A percentile compares a stretch with the other conserved stretches of the same genome.
Evolutionary conservation across 37 sponge, comb jelly and placozoan genomes (phyloP).

Genomic region (Axinella damicornis): DNA sequence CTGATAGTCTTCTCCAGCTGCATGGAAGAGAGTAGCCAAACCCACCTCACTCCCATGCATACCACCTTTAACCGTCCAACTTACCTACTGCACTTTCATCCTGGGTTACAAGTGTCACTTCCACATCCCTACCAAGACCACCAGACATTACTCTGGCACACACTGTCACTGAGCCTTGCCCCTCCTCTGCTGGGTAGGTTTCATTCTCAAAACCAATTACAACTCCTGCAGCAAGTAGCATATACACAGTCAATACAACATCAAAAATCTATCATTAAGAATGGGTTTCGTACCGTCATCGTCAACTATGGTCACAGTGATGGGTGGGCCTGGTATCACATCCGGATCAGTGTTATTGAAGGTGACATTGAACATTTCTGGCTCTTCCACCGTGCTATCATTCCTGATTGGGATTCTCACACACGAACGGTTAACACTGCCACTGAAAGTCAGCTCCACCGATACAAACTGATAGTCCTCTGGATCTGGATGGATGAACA

Average conservation of each 20-base stretch:
- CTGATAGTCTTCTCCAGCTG: background rate
- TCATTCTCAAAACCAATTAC: slow-evolving; percentile 3
- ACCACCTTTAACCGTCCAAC: no score
- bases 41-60: no score
- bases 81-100: background rate
- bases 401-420: slow-evolving; percentile 6
- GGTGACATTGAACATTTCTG: background rate
- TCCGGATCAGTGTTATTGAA: background rate
- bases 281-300: background rate
- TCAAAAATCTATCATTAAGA: no score
- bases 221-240: no score
- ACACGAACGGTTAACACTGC: background rate
- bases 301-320: background rate
- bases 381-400: background rate
- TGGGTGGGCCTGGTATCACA: background rate
- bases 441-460: background rate
- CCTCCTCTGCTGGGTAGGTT: background rate
- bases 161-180: background rate
- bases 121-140: background rate
- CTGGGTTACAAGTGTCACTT: background rate
- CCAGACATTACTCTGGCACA: background rate
- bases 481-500: background rate
- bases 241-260: no score
- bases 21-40: no score
- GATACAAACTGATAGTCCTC: background rate